Evolutionary conservation across 1,140 invertebrate genomes (phyloP).

Genomic region (Adelges cooleyi): DNA sequence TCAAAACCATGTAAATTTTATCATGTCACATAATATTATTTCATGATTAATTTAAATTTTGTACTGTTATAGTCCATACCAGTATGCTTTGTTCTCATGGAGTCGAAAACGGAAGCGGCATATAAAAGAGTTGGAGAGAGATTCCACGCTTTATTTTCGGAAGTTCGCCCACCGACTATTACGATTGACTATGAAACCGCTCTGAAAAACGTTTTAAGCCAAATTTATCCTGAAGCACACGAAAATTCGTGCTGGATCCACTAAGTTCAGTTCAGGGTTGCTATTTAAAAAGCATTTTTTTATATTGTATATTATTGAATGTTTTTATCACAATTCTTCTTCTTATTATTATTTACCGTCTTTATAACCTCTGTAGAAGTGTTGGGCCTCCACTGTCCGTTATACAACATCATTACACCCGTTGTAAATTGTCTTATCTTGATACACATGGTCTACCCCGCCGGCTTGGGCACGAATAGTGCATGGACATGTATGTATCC

Average conservation of each 20-base stretch:
- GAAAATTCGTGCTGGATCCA: not conserved
- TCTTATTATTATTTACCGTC: too few species aligned
- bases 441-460: too few species aligned
- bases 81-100: not conserved
- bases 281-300: not conserved
- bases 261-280: not conserved
- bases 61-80: not conserved
- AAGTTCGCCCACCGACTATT: not conserved
- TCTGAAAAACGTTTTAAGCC: not conserved
- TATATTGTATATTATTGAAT: too few species aligned
- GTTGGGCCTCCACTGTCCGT: too few species aligned
- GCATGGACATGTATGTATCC: too few species aligned
- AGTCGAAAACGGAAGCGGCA: not conserved
- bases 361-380: too few species aligned
- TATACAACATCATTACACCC: too few species aligned
- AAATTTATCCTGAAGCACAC: not conserved
- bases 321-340: too few species aligned
- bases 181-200: not conserved
- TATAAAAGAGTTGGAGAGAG: not conserved
- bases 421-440: too few species aligned
- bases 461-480: too few species aligned
- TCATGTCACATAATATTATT: not conserved
- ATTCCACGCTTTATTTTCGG: not conserved
- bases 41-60: not conserved
- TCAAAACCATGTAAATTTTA: not conserved